Conservation (phyloP, 1,140 invertebrate genomes). For the Drosophila suzukii region DNA sequence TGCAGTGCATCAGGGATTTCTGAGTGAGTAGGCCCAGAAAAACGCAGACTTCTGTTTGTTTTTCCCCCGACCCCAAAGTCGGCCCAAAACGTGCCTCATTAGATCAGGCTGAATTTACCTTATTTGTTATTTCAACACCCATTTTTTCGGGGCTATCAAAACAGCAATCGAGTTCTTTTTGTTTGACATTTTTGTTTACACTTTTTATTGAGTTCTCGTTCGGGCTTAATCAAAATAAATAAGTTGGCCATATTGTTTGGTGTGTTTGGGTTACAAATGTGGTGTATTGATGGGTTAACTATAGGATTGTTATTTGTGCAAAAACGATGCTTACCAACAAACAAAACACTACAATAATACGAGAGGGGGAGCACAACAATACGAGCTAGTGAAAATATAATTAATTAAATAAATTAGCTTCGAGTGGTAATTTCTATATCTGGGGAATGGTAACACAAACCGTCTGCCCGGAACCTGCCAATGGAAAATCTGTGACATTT, state of each 20-base stretch:
- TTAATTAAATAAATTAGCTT: constrained; percentile 81
- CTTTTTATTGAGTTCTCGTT: constrained; percentile 78
- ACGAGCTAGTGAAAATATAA: constrained; percentile 78
- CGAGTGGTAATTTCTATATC: constrained; percentile 72
- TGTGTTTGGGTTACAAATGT: constrained; percentile 22
- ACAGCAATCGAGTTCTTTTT: constrained; percentile 68
- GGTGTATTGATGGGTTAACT: constrained; percentile 24
- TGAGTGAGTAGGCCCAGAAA: constrained; percentile 21
- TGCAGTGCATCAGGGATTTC: constrained; percentile 17
- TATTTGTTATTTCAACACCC: constrained; percentile 19
- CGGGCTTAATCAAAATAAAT: constrained; percentile 78
- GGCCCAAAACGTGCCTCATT: constrained; percentile 47
- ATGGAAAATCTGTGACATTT: constrained; percentile 80
- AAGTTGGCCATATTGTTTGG: constrained; percentile 49
- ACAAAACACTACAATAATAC: constrained; percentile 52
- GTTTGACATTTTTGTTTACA: constrained; percentile 58
- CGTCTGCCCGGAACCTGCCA: constrained; percentile 68
- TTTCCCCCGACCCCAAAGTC: constrained; percentile 42
- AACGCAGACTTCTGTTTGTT: constrained; percentile 35
- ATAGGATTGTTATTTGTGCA: constrained; percentile 79
- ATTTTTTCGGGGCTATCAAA: constrained; percentile 71
- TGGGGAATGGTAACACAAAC: constrained; percentile 76
- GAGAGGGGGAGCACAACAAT: constrained; percentile 36
- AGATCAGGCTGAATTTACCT: constrained; percentile 28
- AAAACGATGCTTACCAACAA: constrained; percentile 61